Conservation (phyloP, 2,113 vertebrate genomes). For the Noturus placidus region DNA sequence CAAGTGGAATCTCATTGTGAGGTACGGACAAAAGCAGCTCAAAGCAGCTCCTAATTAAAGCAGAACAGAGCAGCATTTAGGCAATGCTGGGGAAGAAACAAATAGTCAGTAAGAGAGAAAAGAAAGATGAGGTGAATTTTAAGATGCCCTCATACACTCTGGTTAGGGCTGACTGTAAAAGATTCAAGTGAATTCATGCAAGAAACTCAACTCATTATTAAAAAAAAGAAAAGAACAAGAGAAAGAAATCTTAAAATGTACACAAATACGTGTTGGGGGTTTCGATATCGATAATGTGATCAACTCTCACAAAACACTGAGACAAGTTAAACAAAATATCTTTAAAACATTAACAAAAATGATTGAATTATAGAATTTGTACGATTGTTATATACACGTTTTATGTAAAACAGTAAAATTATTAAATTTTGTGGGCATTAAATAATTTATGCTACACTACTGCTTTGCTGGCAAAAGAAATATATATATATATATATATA, state of each 20-base stretch:
- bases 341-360: too few relatives aligned
- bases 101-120: background rate
- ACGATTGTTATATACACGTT: too few relatives aligned
- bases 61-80: conserved; percentile 15
- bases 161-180: background rate
- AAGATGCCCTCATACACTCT: background rate
- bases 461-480: too few relatives aligned
- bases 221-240: background rate
- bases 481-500: too few relatives aligned
- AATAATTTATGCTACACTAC: too few relatives aligned
- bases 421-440: too few relatives aligned
- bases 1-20: conserved; percentile 88
- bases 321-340: too few relatives aligned
- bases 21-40: conserved; percentile 92
- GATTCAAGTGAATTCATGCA: background rate
- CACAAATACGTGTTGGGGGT: too few relatives aligned
- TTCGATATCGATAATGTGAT: background rate
- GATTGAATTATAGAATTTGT: too few relatives aligned
- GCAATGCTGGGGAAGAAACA: background rate
- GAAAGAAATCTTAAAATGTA: background rate
- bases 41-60: conserved; percentile 89
- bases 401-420: too few relatives aligned
- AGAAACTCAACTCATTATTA: background rate
- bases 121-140: background rate
- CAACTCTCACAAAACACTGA: too few relatives aligned